These are phyloP conservation scores for Archips crataeganus DNA, from an alignment of 2,888 invertebrate genomes.

Conservation along the genomic window DNA sequence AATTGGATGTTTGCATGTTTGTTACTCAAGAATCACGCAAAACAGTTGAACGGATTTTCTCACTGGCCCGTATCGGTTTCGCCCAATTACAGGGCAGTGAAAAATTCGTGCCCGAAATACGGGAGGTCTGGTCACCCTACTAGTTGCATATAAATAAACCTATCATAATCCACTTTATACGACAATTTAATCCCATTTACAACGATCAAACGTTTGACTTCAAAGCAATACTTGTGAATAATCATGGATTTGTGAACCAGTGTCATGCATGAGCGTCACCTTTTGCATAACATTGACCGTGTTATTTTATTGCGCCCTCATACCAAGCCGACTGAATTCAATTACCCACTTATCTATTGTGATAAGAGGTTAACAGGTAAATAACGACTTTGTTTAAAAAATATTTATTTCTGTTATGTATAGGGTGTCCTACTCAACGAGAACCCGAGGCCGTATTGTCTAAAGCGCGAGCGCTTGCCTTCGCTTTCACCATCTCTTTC, in stretches of 20 bases:
- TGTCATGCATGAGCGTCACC: conserved; percentile 46
- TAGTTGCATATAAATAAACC: background rate
- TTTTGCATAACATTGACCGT: conserved; percentile 55
- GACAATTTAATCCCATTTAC: background rate
- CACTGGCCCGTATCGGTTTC: too few species aligned
- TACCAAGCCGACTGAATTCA: background rate
- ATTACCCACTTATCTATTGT: background rate
- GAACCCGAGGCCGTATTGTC: too few species aligned
- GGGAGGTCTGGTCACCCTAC: too few species aligned
- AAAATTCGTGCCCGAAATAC: too few species aligned
- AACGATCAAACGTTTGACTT: background rate
- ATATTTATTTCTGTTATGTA: too few species aligned
- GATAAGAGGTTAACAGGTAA: background rate
- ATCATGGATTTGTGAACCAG: background rate
- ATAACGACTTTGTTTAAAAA: background rate
- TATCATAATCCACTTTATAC: background rate
- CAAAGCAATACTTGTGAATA: conserved; percentile 3
- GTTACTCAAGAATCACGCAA: too few species aligned
- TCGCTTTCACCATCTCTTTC: too few species aligned
- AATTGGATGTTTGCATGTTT: too few species aligned
- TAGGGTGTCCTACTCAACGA: too few species aligned
- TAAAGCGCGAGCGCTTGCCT: too few species aligned
- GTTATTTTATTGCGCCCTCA: conserved; percentile 16
- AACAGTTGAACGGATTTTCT: too few species aligned
- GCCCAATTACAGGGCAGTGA: too few species aligned